Evolutionary conservation across 2,113 vertebrate species (phyloP), one percentile per base, ranked within the genome.

Genomic region (Cottus gobio): DNA sequence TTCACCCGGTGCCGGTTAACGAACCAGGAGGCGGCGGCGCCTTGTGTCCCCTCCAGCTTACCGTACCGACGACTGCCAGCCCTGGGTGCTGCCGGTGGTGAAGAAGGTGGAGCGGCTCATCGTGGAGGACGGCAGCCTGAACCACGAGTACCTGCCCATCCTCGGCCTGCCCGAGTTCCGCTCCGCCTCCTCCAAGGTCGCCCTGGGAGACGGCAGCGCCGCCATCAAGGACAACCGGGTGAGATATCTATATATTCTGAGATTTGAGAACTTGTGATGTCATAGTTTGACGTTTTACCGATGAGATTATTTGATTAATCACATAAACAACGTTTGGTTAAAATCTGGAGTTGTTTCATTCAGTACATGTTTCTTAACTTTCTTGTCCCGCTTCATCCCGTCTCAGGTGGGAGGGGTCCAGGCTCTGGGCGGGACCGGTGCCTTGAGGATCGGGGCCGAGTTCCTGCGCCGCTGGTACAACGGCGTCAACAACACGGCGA

Each of bases 41-140:
- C 76, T 37, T 77, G 20, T 83, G 4, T 28, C 54, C 56, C 28
- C 8, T 39, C 2, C 85, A 99, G 98, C 98, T 0, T 99, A 99
- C 91, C 97, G 97, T 77, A 99, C 98, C 0, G 97, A 99, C 44
- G 97, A 98, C 50, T 92, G 95, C 68, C 95, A 95, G 91, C 98
- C 98, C 13, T 99, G 98, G 98, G 97, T 99, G 87, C 92, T 99
- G 84, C 98, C 98, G 0, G 98, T 99, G n/a, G 98, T 99, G 90
- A 96, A 93, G 89, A 98, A 98, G 81, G 98, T 99, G 80, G 97
- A 99, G 89, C 94, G 94, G 90, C 93, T 96, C 92, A 96, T 99
- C 0, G 96, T 95, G 61, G 94, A 90, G 5, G 95, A 99, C 73
- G 10, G 9, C 37, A 94, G 93, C 85, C 91, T 99, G 72, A 99